A percentile compares a stretch with the other conserved stretches of the same genome.
These are phyloP conservation scores for Chiloscyllium plagiosum DNA, from an alignment of 2,113 vertebrate genomes.

Conservation along the genomic window DNA sequence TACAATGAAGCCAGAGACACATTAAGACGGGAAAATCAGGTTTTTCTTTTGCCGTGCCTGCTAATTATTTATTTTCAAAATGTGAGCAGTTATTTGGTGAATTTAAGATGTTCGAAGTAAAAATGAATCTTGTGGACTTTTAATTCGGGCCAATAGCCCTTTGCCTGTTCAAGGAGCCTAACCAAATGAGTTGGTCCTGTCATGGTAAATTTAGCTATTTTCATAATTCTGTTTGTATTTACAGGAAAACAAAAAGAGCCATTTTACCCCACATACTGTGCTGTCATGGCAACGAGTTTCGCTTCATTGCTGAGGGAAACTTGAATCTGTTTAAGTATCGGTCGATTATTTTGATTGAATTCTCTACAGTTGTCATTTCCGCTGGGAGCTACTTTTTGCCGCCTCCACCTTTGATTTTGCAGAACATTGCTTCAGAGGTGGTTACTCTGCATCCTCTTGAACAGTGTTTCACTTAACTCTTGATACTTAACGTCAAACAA, in stretches of 20 bases:
- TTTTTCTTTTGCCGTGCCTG: neutral
- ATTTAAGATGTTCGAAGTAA: neutral
- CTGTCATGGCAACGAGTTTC: neutral
- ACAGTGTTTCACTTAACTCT: neutral
- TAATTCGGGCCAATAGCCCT: neutral
- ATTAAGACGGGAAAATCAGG: neutral
- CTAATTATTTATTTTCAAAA: neutral
- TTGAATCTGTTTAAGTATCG: neutral
- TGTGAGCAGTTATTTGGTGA: neutral
- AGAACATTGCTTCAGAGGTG: neutral
- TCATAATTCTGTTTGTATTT: neutral
- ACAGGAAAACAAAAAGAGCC: neutral
- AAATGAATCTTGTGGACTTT: neutral
- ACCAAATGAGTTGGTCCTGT: neutral
- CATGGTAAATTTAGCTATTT: slow-evolving; percentile 8
- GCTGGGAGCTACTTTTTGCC: neutral
- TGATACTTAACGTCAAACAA: neutral
- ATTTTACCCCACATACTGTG: neutral
- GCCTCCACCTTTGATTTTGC: neutral
- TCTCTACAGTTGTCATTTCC: neutral
- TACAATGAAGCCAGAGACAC: neutral
- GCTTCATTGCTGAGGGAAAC: neutral
- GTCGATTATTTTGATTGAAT: slow-evolving; percentile 4
- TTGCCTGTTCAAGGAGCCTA: neutral
- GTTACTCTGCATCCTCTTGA: neutral